phyloP scores from a whole-genome alignment of 1,140 invertebrate genomes.

The Philopotamus ludificatus region DNA sequence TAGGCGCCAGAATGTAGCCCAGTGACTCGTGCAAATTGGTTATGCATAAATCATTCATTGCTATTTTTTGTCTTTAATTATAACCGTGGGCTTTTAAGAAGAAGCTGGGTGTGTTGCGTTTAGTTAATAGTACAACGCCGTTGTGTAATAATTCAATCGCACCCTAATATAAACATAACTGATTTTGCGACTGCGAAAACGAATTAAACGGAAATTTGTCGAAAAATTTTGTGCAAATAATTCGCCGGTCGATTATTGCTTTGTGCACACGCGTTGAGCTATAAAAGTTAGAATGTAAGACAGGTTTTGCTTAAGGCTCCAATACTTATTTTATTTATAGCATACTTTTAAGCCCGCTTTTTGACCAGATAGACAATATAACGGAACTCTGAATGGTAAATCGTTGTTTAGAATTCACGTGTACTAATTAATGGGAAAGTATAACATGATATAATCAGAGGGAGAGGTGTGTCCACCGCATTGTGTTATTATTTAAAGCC shows the following conservation, averaged over 20 bases:
- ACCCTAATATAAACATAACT: too few species aligned
- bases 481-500: too few species aligned
- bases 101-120: background rate
- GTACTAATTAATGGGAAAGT: conserved; percentile 4
- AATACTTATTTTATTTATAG: conserved; percentile 21
- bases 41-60: conserved; percentile 11
- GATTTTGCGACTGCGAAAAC: too few species aligned
- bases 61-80: conserved; percentile 5
- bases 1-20: conserved; percentile 9
- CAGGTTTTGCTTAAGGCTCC: conserved; percentile 19
- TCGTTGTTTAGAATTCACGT: background rate
- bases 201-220: too few species aligned
- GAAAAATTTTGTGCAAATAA: too few species aligned
- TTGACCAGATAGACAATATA: background rate
- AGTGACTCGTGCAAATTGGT: conserved; percentile 13
- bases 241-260: too few species aligned
- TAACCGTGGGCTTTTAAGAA: background rate
- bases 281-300: conserved; percentile 11
- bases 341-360: conserved; percentile 15
- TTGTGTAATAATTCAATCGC: background rate
- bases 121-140: background rate
- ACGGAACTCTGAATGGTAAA: conserved; percentile 13
- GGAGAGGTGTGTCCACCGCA: background rate
- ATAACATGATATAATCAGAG: background rate
- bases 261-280: background rate